phyloP scores from a whole-genome alignment of 2,113 vertebrate species.

The Sceloporus undulatus region DNA sequence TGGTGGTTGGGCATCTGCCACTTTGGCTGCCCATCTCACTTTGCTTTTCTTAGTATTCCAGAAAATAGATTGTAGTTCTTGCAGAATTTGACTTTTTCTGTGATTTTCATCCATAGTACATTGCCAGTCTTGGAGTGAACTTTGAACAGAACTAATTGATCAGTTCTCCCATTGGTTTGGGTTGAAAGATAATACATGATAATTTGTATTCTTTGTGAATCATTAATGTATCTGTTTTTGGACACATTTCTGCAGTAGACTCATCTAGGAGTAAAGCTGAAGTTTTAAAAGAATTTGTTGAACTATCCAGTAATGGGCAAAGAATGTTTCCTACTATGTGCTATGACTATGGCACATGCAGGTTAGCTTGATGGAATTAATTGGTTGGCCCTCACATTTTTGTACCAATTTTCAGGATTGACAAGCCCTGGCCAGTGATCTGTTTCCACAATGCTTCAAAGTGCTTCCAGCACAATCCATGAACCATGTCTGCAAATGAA shows the following conservation, averaged over 20 bases:
- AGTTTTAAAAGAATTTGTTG: neutral
- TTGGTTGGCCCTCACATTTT: slow-evolving; percentile 16
- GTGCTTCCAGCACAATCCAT: neutral
- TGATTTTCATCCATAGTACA: neutral
- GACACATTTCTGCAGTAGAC: neutral
- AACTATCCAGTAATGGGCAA: neutral
- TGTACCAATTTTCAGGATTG: neutral
- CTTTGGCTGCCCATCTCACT: neutral
- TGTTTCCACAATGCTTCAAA: neutral
- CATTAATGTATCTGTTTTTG: neutral
- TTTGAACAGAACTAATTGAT: neutral
- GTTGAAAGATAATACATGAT: neutral
- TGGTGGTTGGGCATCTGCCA: neutral
- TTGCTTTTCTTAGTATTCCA: neutral
- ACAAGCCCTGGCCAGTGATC: neutral
- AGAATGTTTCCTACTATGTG: neutral
- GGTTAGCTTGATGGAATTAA: neutral
- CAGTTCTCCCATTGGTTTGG: neutral
- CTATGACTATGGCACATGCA: neutral
- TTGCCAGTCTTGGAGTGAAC: neutral
- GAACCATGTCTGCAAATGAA: slow-evolving; percentile 50
- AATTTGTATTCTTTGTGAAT: neutral
- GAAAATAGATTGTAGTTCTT: neutral
- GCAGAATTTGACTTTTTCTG: neutral
- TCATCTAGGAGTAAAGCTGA: neutral